Evolutionary conservation across 2,797 vertebrate species (phyloP).

Genomic region (Hydrophis major): DNA sequence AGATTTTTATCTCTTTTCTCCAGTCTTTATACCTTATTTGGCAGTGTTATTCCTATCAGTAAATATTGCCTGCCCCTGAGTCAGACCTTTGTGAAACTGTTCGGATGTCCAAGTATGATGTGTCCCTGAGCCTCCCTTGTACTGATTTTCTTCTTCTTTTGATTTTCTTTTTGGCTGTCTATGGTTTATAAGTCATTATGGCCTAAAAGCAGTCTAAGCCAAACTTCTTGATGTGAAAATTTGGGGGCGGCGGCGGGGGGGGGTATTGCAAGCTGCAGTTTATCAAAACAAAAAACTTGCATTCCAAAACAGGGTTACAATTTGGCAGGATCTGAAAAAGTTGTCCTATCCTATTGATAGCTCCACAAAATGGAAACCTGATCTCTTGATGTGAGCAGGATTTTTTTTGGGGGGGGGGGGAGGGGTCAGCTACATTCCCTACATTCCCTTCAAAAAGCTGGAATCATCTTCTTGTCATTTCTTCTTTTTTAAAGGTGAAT

Average conservation of each 20-base stretch:
- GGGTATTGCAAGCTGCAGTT: slow-evolving; percentile 58
- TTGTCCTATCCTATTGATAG: slow-evolving; percentile 56
- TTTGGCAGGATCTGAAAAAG: slow-evolving; percentile 59
- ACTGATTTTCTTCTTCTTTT: slow-evolving; percentile 45
- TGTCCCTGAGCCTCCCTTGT: slow-evolving; percentile 46
- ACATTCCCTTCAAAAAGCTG: slow-evolving; percentile 63
- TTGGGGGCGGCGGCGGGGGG: background rate
- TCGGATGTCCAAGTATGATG: slow-evolving; percentile 43
- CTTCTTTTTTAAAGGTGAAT: slow-evolving; percentile 55
- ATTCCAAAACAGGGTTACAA: slow-evolving; percentile 51
- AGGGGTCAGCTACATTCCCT: too few species aligned
- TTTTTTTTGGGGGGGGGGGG: too few species aligned
- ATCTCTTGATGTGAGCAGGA: slow-evolving; percentile 9
- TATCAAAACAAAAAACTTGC: slow-evolving; percentile 59
- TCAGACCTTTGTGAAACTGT: slow-evolving; percentile 33
- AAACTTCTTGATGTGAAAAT: slow-evolving; percentile 67
- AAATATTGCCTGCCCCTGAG: slow-evolving; percentile 20
- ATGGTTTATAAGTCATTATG: slow-evolving; percentile 53
- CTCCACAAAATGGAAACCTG: slow-evolving; percentile 58
- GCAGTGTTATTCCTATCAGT: slow-evolving; percentile 11
- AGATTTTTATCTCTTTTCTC: slow-evolving; percentile 24
- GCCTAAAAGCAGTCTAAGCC: slow-evolving; percentile 55
- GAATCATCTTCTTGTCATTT: slow-evolving; percentile 59
- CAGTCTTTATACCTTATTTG: slow-evolving; percentile 38
- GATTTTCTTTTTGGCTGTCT: background rate